A percentile compares a stretch with the other conserved stretches of the same genome.
Conservation (phyloP, 2,888 invertebrate species). For the Metalampra italica region DNA sequence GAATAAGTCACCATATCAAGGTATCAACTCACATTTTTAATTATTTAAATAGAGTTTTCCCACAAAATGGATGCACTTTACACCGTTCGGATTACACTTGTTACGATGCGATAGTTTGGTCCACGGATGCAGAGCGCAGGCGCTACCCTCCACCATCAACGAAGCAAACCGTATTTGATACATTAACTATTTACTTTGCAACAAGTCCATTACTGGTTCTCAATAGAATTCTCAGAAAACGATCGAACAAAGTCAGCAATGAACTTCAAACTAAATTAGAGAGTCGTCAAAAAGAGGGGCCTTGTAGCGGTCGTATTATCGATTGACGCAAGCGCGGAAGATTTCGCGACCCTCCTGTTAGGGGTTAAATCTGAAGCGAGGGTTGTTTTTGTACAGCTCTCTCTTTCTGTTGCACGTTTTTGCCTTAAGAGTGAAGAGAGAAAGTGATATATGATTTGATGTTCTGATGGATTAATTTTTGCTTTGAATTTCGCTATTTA, state of each 20-base stretch:
- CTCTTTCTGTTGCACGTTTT: conserved; percentile 22
- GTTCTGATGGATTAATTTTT: conserved; percentile 3
- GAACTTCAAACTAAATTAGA: conserved; percentile 14
- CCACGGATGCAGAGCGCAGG: conserved; percentile 67
- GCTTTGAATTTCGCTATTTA: conserved; percentile 3
- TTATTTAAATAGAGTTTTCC: conserved; percentile 37
- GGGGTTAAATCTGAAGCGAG: conserved; percentile 30
- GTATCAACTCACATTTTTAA: conserved; percentile 48
- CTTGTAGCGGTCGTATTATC: conserved; percentile 45
- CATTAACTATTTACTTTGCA: neutral
- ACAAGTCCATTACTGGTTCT: conserved; percentile 31
- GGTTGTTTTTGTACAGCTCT: conserved; percentile 16
- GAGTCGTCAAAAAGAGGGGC: conserved; percentile 6
- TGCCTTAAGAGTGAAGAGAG: conserved; percentile 10
- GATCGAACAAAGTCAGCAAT: conserved; percentile 25
- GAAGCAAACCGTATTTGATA: conserved; percentile 28
- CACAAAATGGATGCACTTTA: conserved; percentile 61
- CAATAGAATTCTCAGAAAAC: neutral
- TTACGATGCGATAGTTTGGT: conserved; percentile 40
- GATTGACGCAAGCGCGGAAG: conserved; percentile 70
- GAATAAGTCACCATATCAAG: neutral
- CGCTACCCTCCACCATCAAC: conserved; percentile 41
- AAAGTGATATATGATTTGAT: conserved; percentile 11
- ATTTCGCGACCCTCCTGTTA: conserved; percentile 42
- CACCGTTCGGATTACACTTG: conserved; percentile 60